Conservation (phyloP, 2,888 invertebrate species). For the Digitonthophagus gazella region DNA sequence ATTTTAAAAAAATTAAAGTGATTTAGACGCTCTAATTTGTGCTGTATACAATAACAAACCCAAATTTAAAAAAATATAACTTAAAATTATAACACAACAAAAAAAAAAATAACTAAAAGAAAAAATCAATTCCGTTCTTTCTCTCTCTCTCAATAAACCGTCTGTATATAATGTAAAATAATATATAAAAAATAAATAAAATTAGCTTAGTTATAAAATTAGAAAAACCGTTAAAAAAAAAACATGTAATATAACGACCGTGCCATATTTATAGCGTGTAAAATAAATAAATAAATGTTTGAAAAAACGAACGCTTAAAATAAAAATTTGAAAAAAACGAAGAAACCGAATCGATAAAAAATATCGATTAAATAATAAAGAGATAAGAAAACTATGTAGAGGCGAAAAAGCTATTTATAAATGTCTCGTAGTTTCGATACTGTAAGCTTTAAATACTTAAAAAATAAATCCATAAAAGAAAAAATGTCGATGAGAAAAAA, state of each 20-base stretch:
- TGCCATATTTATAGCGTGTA: neutral
- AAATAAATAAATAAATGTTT: neutral
- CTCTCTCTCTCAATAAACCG: no score
- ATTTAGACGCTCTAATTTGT: neutral
- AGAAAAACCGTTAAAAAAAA: neutral
- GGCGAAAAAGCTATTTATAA: neutral
- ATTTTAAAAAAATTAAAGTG: neutral
- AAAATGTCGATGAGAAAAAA: no score
- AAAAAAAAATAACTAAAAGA: neutral
- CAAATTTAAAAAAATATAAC: neutral
- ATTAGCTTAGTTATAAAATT: neutral
- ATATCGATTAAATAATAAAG: no score
- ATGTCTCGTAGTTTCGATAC: neutral
- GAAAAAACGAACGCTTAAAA: neutral
- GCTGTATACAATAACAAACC: neutral
- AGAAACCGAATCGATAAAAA: neutral
- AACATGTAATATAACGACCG: neutral
- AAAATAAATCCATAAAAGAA: no score
- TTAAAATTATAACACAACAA: neutral
- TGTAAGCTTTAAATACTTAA: neutral
- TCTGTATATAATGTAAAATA: neutral
- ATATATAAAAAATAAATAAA: neutral
- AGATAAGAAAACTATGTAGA: neutral
- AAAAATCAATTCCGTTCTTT: neutral
- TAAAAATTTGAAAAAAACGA: neutral